Conservation (phyloP, 2,888 invertebrate genomes). For the Meliscaeva auricollis region DNA sequence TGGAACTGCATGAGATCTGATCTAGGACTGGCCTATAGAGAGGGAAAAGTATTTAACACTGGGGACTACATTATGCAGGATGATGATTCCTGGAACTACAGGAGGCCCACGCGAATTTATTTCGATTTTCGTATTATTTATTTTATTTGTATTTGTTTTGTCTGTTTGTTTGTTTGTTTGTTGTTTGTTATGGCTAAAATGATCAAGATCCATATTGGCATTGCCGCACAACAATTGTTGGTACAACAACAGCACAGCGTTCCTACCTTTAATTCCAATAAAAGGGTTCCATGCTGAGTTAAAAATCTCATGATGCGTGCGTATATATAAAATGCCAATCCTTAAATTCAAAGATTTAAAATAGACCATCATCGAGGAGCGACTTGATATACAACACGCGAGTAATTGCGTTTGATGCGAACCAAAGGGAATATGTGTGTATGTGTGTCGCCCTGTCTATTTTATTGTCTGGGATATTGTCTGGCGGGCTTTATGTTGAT, state of each 20-base stretch:
- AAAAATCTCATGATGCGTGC: constrained; percentile 37
- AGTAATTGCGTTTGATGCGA: constrained; percentile 40
- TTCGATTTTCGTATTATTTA: constrained; percentile 58
- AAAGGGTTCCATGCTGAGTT: constrained; percentile 65
- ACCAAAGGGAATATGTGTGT: not conserved
- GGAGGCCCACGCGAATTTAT: constrained; percentile 66
- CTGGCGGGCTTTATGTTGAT: constrained; percentile 21
- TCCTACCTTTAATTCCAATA: constrained; percentile 26
- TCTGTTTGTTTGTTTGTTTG: constrained; percentile 2
- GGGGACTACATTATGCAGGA: constrained; percentile 65
- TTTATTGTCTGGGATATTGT: constrained; percentile 15
- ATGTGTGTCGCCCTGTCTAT: constrained; percentile 37
- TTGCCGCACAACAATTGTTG: constrained; percentile 9
- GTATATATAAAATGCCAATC: constrained; percentile 52
- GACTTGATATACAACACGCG: constrained; percentile 45
- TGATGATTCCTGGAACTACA: constrained; percentile 69
- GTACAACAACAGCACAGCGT: not conserved
- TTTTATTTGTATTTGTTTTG: constrained; percentile 22
- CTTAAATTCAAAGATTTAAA: constrained; percentile 71
- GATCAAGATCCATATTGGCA: constrained; percentile 61
- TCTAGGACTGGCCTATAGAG: constrained; percentile 53
- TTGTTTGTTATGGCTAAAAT: constrained; percentile 40
- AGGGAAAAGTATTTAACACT: constrained; percentile 71
- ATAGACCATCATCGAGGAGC: constrained; percentile 64
- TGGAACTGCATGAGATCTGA: constrained; percentile 44